Evolutionary conservation across 2,113 vertebrate species (phyloP), one percentile per base, ranked within the genome.

Genomic region (Uropsilus gracilis): DNA sequence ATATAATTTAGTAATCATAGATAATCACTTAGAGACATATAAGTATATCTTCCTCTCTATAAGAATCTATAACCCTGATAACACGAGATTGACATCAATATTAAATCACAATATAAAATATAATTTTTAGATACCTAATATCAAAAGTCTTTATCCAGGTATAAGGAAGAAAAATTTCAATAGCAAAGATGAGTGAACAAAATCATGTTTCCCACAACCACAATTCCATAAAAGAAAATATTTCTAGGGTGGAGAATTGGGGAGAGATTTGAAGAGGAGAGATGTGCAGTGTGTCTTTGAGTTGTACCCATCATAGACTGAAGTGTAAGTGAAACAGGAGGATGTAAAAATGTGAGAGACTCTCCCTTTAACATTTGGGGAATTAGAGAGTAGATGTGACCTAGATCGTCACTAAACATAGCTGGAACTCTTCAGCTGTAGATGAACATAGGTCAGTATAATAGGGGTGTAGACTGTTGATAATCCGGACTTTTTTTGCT

Each of bases 281-380:
- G 12, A 5, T 57, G 17, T 8, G 11, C 10, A 12, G 24, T 8
- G 3, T 10, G n/a, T 28, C 30, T 63, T 4, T 6, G n/a, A 53
- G 26, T 1, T 4, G 75, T 3, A 2, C 0, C 24, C 14, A 30
- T 3, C 0, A 0, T 14, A 5, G 13, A 5, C 8, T 83, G n/a
- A 44, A 53, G 42, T 16, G 5, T 0, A 57, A 9, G 0, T 0
- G 4, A 20, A 8, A 77, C 5, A 20, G 30, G 57, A 26, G 7
- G 11, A 3, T 63, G 16, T 2, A 32, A 26, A 71, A 68, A 34
- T 42, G 20, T 11, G 28, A 76, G 30, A 75, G 6, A 39, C 28
- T 17, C 6, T 63, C 8, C 6, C 5, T 9, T 34, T n/a, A 14
- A 80, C 48, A 22, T 59, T 64, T 42, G 14, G 28, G 10, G 1